phyloP scores from a whole-genome alignment of 2,888 invertebrate species.

The Pogonocherus hispidulus region DNA sequence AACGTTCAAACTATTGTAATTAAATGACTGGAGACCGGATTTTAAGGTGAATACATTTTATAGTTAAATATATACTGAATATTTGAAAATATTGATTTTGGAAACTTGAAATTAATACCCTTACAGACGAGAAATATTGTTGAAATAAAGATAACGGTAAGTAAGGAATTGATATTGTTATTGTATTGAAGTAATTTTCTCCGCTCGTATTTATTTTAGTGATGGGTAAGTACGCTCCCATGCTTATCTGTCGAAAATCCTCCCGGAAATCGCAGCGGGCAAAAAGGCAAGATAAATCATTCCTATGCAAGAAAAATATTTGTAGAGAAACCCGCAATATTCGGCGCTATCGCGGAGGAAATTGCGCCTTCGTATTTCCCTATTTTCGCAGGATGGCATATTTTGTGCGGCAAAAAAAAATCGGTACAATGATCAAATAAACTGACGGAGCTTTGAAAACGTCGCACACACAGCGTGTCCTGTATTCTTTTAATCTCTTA shows the following conservation, averaged over 20 bases:
- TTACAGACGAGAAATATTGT: no score
- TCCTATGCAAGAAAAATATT: slow-evolving; percentile 43
- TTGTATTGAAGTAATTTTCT: not conserved
- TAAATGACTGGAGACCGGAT: no score
- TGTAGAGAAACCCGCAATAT: slow-evolving; percentile 45
- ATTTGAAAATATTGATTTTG: no score
- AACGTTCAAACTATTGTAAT: no score
- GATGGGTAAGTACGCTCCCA: not conserved
- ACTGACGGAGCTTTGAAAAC: slow-evolving; percentile 10
- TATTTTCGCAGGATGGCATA: slow-evolving; percentile 21
- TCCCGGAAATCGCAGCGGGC: slow-evolving; percentile 9
- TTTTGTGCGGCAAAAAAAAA: slow-evolving; percentile 19
- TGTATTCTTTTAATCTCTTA: no score
- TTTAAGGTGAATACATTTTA: no score
- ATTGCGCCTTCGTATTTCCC: slow-evolving; percentile 38
- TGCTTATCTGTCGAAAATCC: not conserved
- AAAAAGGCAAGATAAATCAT: slow-evolving; percentile 41
- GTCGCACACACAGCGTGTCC: not conserved
- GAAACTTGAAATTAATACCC: no score
- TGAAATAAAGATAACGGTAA: no score
- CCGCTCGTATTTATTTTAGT: not conserved
- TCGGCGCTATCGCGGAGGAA: slow-evolving; percentile 38
- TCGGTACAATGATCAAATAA: slow-evolving; percentile 16
- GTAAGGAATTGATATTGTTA: no score
- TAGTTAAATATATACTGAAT: no score